Base-by-base conservation (phyloP, 2,888 invertebrate genomes). In the Eumacrocentrus americanus region DNA sequence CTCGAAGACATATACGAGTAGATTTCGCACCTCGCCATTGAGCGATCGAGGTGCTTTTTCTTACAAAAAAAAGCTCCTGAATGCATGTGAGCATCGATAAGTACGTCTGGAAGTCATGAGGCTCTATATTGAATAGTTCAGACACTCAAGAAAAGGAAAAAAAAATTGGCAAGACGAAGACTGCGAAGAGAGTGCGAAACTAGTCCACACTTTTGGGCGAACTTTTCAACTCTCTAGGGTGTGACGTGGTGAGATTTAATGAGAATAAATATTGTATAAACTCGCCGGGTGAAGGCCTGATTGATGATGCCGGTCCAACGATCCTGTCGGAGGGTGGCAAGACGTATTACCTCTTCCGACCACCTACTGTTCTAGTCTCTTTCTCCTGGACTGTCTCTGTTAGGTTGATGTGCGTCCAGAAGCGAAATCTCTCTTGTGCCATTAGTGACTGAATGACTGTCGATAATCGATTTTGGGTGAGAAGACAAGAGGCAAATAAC, bases 231-330 rank as follows among this genome's bases (percentile, higher is more conserved):
- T 3, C 12, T 40, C 46, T 12, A 46, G 16, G 48, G 47, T n/a
- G n/a, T 23, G 53, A 53, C 55, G 52, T 48, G 52, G 54, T 56
- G 56, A 50, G 61, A 72, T 73, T 71, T 80, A 78, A 80, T 80
- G 79, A 78, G 78, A 80, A 80, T 79, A 80, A 79, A 80, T 80
- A 79, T 79, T 77, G 75, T 72, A 79, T 77, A 77, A 79, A 78
- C 73, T 78, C 72, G 74, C 67, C 55, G 69, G 74, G 71, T 68
- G 68, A 61, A 56, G 58, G 62, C 69, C 74, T 79, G 78, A 79
- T 79, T 77, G 79, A 79, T 79, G 79, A 78, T 72, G 70, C 70
- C 66, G 72, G 75, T 68, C 58, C 52, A 70, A 70, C 52, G 63
- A 66, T 66, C 47, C 61, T 60, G 73, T 74, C 72, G 70, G 72